Base-by-base conservation (phyloP, 2,888 invertebrate species). In the Nycteola revayana region DNA sequence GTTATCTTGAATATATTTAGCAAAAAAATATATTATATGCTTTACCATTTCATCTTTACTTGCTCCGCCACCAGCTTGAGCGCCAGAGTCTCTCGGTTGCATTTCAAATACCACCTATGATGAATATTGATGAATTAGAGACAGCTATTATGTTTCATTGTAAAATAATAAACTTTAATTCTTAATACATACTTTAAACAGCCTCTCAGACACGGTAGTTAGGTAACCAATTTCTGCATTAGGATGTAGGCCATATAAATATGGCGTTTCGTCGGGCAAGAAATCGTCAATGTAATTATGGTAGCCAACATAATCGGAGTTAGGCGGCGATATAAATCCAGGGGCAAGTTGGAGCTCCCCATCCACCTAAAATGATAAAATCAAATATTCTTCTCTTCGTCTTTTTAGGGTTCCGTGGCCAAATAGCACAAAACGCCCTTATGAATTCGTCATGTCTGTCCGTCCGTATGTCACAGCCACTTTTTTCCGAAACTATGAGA, bases 181-280 rank as follows among this genome's bases (percentile, higher is more conserved):
- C 5, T 14, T 1, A 28, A 18, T 28, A 39, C n/a, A 14, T 44
- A 83, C 87, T 75, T 91, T 92, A 78, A 98, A 97, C 28, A 98
- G 83, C 44, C 93, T 92, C 58, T 97, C 96, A 0, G 97, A 95
- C 0, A 94, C 95, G 0, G 93, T 93, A 0, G 97, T 97, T 31
- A 98, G 84, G 67, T 97, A 97, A 26, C 97, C 97, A 41, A 98
- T 97, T 85, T 98, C 98, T 0, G 98, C 97, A 74, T 98, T 98
- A 0, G 97, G 95, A 82, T 98, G 98, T 9, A 98, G 86, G 0
- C 98, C 98, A 64, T 98, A 98, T 8, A 98, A 88, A 57, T 94
- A 92, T 0, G 98, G 98, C 30, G 96, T 95, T 81, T 98, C 98
- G 0, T 94, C 90, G 0, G 98, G 98, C 11, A 98, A 79, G 59